A percentile compares a stretch with the other conserved stretches of the same genome.
These are phyloP conservation scores for Amphiura filiformis DNA, from an alignment of 35 echinoderm and acorn worm genomes.

Conservation along the genomic window DNA sequence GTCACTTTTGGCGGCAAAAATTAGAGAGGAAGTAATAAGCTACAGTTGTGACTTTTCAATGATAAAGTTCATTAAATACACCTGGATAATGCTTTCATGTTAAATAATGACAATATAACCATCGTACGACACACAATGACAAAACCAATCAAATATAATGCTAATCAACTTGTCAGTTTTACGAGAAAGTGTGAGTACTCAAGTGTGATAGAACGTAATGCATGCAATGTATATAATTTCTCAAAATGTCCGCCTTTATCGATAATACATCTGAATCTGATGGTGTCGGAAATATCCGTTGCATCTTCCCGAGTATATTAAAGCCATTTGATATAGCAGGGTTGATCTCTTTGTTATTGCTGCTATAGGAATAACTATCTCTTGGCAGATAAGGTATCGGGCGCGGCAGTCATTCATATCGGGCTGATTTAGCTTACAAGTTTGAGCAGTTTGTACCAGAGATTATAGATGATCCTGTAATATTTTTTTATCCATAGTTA, in stretches of 20 bases:
- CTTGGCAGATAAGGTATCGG: background rate
- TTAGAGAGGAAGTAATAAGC: too few species aligned
- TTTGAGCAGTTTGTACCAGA: background rate
- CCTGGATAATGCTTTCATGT: background rate
- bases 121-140: background rate
- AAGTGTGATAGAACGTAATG: background rate
- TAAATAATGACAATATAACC: background rate
- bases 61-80: background rate
- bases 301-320: background rate
- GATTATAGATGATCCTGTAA: background rate
- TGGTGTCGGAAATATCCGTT: background rate
- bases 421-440: background rate
- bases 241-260: constrained; percentile 14
- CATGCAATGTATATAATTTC: constrained; percentile 11
- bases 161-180: background rate
- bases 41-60: too few species aligned
- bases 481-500: background rate
- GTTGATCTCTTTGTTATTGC: background rate
- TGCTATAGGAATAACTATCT: background rate
- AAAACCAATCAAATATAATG: background rate
- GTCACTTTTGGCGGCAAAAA: too few species aligned
- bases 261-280: background rate
- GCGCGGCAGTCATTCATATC: background rate
- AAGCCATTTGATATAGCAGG: background rate
- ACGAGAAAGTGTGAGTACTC: background rate